A percentile compares a stretch with the other conserved stretches of the same genome.
Evolutionary conservation across 2,888 invertebrate genomes (phyloP).

Genomic region (Phytoseiulus persimilis): DNA sequence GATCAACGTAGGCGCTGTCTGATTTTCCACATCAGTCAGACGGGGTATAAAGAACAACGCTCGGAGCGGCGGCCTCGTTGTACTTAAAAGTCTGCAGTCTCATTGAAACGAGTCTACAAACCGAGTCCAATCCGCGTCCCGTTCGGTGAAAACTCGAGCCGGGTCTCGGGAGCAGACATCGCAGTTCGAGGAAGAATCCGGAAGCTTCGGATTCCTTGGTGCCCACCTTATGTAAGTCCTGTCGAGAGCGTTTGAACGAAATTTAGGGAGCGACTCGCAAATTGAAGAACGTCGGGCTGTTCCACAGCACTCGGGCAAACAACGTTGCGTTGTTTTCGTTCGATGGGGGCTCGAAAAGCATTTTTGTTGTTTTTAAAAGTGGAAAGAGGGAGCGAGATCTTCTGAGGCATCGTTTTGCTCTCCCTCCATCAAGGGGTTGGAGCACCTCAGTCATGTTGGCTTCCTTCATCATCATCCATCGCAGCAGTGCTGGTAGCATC

Average conservation of each 20-base stretch:
- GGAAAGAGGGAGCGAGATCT: background rate
- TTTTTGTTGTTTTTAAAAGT: background rate
- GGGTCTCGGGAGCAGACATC: no score
- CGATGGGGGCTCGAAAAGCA: background rate
- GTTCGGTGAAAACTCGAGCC: no score
- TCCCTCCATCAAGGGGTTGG: constrained; percentile 8
- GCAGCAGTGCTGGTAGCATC: no score
- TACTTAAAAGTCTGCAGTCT: background rate
- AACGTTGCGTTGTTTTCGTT: background rate
- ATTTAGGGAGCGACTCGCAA: background rate
- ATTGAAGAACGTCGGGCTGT: background rate
- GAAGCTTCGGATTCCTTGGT: no score
- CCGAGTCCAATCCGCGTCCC: background rate
- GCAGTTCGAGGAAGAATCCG: no score
- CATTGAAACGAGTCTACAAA: background rate
- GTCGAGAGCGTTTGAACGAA: no score
- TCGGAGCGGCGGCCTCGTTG: background rate
- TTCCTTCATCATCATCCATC: background rate
- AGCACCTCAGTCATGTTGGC: background rate
- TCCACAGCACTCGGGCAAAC: background rate
- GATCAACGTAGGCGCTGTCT: background rate
- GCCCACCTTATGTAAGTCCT: no score
- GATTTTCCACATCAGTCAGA: background rate
- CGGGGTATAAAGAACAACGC: background rate
- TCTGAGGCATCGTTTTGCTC: background rate